phyloP scores from a whole-genome alignment of 1,140 invertebrate species.

The Drosophila micromelanica region DNA sequence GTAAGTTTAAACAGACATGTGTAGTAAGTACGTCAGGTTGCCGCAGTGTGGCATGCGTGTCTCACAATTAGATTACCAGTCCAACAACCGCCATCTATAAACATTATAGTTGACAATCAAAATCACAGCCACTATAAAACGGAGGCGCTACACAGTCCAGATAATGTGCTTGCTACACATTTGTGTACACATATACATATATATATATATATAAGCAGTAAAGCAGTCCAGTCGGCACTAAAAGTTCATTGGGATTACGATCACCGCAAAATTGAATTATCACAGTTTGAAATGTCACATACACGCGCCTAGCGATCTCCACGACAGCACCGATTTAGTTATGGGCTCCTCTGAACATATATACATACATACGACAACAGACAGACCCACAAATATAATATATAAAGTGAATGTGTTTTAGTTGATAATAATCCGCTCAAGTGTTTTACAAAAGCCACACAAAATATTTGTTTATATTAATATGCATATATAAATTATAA shows the following conservation, averaged over 20 bases:
- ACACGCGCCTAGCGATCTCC: conserved; percentile 66
- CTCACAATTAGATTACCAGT: conserved; percentile 75
- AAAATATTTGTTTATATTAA: conserved; percentile 10
- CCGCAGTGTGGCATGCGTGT: conserved; percentile 38
- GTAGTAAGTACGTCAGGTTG: conserved; percentile 5
- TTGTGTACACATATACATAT: conserved; percentile 35
- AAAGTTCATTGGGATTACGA: conserved; percentile 65
- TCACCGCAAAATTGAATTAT: conserved; percentile 77
- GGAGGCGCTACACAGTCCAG: conserved; percentile 59
- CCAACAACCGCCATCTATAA: conserved; percentile 37
- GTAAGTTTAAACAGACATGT: neutral
- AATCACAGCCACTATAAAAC: conserved; percentile 49
- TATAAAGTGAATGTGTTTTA: conserved; percentile 24
- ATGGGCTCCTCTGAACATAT: conserved; percentile 1
- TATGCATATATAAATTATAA: neutral
- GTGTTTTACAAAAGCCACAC: conserved; percentile 68
- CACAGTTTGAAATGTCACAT: conserved; percentile 80
- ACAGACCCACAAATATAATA: neutral
- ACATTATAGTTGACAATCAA: conserved; percentile 45
- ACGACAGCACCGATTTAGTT: conserved; percentile 37
- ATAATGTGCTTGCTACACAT: conserved; percentile 36
- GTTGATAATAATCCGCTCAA: conserved; percentile 61
- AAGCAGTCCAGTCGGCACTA: conserved; percentile 28
- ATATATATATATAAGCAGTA: neutral
- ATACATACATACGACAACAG: neutral